Conservation (phyloP, 2,113 vertebrate genomes). For the Engraulis encrasicolus region DNA sequence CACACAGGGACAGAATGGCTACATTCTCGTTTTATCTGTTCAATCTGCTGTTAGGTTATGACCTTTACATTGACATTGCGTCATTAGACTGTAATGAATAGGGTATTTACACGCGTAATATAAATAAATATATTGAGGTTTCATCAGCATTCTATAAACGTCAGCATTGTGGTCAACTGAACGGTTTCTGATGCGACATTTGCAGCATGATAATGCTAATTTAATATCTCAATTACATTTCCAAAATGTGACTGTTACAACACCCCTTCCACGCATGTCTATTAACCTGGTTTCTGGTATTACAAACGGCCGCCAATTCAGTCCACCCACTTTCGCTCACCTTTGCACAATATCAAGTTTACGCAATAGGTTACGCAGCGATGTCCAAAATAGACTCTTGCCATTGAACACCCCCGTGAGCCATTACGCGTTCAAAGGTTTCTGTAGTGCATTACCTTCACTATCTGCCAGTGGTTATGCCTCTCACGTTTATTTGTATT, state of each 20-base stretch:
- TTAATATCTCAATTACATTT: not conserved
- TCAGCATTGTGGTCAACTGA: not conserved
- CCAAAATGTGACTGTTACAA: not conserved
- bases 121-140: constrained; percentile 12
- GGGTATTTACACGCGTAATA: constrained; percentile 35
- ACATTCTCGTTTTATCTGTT: constrained; percentile 46
- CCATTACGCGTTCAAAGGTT: constrained; percentile 2
- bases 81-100: not conserved
- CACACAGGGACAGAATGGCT: constrained; percentile 56
- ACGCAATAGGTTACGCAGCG: constrained; percentile 12
- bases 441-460: not conserved
- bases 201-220: too few species aligned
- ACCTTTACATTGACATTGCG: constrained; percentile 41
- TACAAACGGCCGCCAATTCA: not conserved
- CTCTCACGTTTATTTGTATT: not conserved
- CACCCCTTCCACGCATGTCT: not conserved
- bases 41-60: constrained; percentile 48
- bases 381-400: not conserved
- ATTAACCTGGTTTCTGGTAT: not conserved
- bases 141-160: not conserved
- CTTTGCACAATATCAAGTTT: constrained; percentile 22
- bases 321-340: not conserved
- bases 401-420: constrained; percentile 9
- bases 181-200: not conserved
- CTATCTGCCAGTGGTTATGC: not conserved